A percentile compares a stretch with the other conserved stretches of the same genome.
Evolutionary conservation across 2,113 vertebrate species (phyloP).

Genomic region (Marcusenius ussheri): DNA sequence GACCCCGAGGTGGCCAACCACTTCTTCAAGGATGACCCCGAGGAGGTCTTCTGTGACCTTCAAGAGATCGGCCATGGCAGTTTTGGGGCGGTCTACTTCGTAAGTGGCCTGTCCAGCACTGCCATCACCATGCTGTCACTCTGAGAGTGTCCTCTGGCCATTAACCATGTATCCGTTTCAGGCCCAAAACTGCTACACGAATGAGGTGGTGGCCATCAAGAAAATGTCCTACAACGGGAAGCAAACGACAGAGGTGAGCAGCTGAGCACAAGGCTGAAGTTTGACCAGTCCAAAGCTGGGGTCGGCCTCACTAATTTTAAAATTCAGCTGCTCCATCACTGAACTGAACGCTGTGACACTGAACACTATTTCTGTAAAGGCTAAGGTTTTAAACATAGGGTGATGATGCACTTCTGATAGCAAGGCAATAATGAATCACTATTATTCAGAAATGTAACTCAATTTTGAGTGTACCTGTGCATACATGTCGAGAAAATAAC

Average conservation of each 20-base stretch:
- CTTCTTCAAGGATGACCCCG: slow-evolving; percentile 73
- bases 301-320: not conserved
- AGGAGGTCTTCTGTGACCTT: slow-evolving; percentile 69
- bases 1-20: slow-evolving; percentile 63
- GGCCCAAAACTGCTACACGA: slow-evolving; percentile 91
- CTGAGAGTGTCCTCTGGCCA: not conserved
- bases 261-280: not conserved
- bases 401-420: not conserved
- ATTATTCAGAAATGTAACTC: not conserved
- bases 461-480: not conserved
- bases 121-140: not conserved
- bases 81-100: slow-evolving; percentile 73
- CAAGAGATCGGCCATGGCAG: slow-evolving; percentile 75
- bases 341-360: not conserved
- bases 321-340: not conserved
- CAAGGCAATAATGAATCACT: not conserved
- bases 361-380: not conserved
- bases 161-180: slow-evolving; percentile 33
- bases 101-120: slow-evolving; percentile 42
- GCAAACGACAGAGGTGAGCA: slow-evolving; percentile 87
- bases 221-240: slow-evolving; percentile 99
- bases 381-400: not conserved
- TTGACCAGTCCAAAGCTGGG: not conserved
- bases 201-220: slow-evolving; percentile 97
- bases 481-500: not conserved